Evolutionary conservation across 2,797 vertebrate species (phyloP).

Genomic region (Rhinophrynus dorsalis): DNA sequence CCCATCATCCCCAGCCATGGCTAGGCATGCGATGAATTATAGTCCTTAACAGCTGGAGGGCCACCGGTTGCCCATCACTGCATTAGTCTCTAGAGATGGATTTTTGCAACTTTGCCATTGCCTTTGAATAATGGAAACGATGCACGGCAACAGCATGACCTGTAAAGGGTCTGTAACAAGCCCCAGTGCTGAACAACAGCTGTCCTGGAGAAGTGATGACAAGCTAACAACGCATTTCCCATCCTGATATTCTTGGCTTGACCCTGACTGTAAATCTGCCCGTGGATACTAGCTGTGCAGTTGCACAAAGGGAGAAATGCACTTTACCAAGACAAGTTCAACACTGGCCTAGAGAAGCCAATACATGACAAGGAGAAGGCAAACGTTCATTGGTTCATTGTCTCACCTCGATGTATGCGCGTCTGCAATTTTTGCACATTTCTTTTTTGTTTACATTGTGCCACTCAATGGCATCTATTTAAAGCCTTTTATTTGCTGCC

Average conservation of each 20-base stretch:
- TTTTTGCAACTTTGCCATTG: constrained; percentile 57
- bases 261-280: background rate
- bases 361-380: background rate
- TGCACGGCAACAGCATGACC: constrained; percentile 42
- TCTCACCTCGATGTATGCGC: constrained; percentile 12
- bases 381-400: background rate
- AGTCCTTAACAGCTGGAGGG: constrained; percentile 44
- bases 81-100: constrained; percentile 51
- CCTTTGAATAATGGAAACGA: constrained; percentile 57
- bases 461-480: constrained; percentile 37
- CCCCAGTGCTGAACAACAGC: constrained; percentile 31
- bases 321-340: constrained; percentile 16
- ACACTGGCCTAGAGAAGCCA: no score
- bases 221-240: constrained; percentile 46
- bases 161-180: background rate
- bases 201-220: constrained; percentile 50
- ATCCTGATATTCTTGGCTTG: constrained; percentile 16
- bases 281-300: constrained; percentile 17
- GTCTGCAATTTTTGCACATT: constrained; percentile 43
- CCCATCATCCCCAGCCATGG: background rate
- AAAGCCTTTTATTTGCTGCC: constrained; percentile 1
- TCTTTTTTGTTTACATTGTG: constrained; percentile 46
- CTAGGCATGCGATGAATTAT: background rate
- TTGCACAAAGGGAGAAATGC: constrained; percentile 32
- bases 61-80: no score